phyloP scores from a whole-genome alignment of 1,140 invertebrate species.

The Cotesia typhae region DNA sequence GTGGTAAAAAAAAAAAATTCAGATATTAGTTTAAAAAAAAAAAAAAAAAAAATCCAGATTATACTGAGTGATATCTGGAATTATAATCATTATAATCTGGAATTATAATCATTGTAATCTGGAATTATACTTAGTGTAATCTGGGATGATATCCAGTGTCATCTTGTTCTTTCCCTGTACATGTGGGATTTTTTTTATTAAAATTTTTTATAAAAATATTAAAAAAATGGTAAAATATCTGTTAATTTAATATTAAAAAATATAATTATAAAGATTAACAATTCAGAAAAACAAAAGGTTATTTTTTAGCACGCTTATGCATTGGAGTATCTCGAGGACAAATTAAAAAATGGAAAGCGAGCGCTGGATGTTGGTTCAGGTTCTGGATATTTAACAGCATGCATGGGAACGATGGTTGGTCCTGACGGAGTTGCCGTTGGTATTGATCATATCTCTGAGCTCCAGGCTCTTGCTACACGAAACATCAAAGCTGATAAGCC shows the following conservation, averaged over 20 bases:
- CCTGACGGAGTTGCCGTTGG: constrained; percentile 81
- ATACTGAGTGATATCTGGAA: too few relatives aligned
- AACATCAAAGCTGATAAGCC: constrained; percentile 84
- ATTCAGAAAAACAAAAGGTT: constrained; percentile 39
- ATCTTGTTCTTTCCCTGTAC: too few relatives aligned
- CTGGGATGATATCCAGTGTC: too few relatives aligned
- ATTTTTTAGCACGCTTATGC: constrained; percentile 86
- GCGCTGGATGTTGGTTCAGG: constrained; percentile 96
- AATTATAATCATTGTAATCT: too few relatives aligned
- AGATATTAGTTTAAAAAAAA: too few relatives aligned
- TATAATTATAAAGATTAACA: background rate
- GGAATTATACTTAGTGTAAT: too few relatives aligned
- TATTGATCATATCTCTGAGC: constrained; percentile 91
- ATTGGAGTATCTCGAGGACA: constrained; percentile 86
- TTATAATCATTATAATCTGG: too few relatives aligned
- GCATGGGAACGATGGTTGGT: constrained; percentile 90
- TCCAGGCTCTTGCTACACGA: constrained; percentile 77
- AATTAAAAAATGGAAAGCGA: constrained; percentile 79
- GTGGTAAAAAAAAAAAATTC: too few relatives aligned
- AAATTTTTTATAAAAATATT: too few relatives aligned
- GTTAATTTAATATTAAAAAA: constrained; percentile 7
- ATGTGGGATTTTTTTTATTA: too few relatives aligned
- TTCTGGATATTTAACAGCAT: constrained; percentile 95
- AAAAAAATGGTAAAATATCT: background rate
- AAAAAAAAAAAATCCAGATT: too few relatives aligned